These are phyloP conservation scores for Phthorimaea operculella DNA, from an alignment of 1,140 invertebrate species.

Conservation along the genomic window DNA sequence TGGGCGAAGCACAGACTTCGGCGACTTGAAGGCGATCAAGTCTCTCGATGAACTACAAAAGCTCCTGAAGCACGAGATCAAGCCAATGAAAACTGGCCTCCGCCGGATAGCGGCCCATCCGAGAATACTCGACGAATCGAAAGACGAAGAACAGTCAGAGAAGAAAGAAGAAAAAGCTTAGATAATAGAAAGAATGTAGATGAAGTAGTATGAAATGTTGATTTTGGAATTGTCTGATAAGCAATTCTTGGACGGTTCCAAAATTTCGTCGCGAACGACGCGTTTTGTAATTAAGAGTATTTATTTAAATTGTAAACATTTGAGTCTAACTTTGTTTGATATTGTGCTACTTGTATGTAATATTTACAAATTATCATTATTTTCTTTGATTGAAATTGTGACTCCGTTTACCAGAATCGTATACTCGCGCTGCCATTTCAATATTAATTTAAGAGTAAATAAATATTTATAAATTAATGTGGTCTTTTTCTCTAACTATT, in stretches of 20 bases:
- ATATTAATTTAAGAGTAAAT: constrained; percentile 5
- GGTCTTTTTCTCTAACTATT: too few species aligned
- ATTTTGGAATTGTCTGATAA: constrained; percentile 59
- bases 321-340: constrained; percentile 8
- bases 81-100: constrained; percentile 36
- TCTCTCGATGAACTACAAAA: constrained; percentile 46
- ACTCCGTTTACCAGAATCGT: too few species aligned
- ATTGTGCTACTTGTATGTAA: constrained; percentile 31
- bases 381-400: not conserved
- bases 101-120: constrained; percentile 40
- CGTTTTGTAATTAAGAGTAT: constrained; percentile 20
- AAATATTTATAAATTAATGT: not conserved
- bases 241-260: constrained; percentile 55
- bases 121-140: constrained; percentile 33
- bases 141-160: constrained; percentile 25
- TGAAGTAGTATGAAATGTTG: constrained; percentile 10
- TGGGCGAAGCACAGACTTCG: constrained; percentile 35
- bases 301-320: constrained; percentile 16
- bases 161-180: constrained; percentile 14
- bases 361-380: constrained; percentile 27
- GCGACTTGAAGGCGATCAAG: constrained; percentile 46
- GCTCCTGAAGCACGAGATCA: constrained; percentile 47
- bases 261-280: constrained; percentile 29
- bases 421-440: constrained; percentile 18
- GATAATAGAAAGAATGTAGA: not conserved